phyloP scores from a whole-genome alignment of 1,140 invertebrate species.

The Dufourea novaeangliae region DNA sequence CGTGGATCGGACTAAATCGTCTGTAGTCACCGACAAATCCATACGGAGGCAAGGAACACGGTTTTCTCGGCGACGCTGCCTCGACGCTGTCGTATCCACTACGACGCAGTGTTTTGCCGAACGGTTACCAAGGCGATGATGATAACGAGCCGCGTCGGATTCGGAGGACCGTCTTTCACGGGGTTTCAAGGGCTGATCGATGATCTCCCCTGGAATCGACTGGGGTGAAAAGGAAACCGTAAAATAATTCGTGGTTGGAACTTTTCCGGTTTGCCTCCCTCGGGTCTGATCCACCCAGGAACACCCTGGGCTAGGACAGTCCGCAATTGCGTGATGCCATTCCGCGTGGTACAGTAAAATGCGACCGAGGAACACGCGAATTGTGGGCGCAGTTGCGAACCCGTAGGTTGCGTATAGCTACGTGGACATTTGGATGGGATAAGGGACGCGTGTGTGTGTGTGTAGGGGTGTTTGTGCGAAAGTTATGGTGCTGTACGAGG shows the following conservation, averaged over 20 bases:
- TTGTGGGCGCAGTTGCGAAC: conserved; percentile 58
- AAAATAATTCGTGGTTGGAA: neutral
- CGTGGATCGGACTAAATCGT: conserved; percentile 32
- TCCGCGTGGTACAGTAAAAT: conserved; percentile 29
- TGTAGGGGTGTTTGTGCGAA: neutral
- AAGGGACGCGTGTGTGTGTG: neutral
- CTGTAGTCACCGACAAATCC: conserved; percentile 13
- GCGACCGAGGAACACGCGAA: conserved; percentile 51
- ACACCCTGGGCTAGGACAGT: neutral
- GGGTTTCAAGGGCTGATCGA: conserved; percentile 47
- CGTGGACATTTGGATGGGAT: neutral
- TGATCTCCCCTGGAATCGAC: conserved; percentile 12
- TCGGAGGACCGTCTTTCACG: neutral
- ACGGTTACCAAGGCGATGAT: conserved; percentile 70
- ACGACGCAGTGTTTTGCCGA: conserved; percentile 66
- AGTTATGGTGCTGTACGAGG: neutral
- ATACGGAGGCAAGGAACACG: neutral
- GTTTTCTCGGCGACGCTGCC: conserved; percentile 16
- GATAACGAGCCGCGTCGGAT: conserved; percentile 27
- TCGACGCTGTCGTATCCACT: conserved; percentile 21
- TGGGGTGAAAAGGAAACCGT: neutral
- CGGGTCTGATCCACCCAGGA: neutral
- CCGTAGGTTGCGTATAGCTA: neutral
- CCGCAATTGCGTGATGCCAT: conserved; percentile 49
- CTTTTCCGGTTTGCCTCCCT: neutral